Evolutionary conservation across 2,113 vertebrate genomes (phyloP).

Genomic region (Sceloporus undulatus): DNA sequence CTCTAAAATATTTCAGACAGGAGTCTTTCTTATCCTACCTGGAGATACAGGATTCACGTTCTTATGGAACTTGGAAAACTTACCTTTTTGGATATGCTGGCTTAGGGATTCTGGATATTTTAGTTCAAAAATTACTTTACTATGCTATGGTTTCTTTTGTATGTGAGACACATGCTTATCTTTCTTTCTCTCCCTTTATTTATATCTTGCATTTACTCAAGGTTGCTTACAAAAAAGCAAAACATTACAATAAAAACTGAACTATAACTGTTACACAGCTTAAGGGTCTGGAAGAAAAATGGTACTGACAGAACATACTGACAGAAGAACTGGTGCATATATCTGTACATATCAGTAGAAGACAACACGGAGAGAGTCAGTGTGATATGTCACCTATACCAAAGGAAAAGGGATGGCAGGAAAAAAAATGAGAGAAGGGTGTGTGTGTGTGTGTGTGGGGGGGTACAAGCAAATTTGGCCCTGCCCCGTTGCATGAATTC

Average conservation of each 20-base stretch:
- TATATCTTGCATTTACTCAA: too few relatives aligned
- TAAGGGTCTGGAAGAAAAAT: background rate
- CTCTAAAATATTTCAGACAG: background rate
- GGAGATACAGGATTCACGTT: background rate
- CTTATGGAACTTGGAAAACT: too few relatives aligned
- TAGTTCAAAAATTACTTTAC: too few relatives aligned
- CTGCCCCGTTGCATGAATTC: background rate
- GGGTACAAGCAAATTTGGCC: background rate
- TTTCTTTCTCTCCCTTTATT: too few relatives aligned
- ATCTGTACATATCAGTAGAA: background rate
- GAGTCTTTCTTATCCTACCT: background rate
- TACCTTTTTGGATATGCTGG: too few relatives aligned
- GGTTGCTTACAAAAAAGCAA: too few relatives aligned
- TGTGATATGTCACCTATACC: background rate
- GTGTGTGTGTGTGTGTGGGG: too few relatives aligned
- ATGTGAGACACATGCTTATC: too few relatives aligned
- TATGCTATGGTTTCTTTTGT: too few relatives aligned
- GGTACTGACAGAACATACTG: background rate
- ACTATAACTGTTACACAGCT: background rate
- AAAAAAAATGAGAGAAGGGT: background rate
- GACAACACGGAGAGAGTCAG: background rate
- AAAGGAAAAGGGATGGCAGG: background rate
- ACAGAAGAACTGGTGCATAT: background rate
- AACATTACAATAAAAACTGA: background rate
- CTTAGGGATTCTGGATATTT: too few relatives aligned